Conservation (phyloP, 2,888 invertebrate species). For the Agrilus cyanescens region DNA sequence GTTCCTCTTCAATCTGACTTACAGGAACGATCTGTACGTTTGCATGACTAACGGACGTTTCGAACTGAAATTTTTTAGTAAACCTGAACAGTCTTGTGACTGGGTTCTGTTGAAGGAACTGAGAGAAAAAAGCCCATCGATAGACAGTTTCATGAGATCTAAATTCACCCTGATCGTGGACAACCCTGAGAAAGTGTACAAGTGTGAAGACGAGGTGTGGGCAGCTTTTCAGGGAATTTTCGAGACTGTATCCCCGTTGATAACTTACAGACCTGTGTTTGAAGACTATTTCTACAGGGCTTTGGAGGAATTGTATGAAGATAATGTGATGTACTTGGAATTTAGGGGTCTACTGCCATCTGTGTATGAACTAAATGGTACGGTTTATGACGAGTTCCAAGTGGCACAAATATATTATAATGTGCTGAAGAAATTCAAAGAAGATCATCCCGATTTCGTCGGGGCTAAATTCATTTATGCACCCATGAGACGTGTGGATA, state of each 20-base stretch:
- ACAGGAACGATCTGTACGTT: conserved; percentile 26
- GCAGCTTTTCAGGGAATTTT: conserved; percentile 45
- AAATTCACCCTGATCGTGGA: conserved; percentile 45
- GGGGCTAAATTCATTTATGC: conserved; percentile 62
- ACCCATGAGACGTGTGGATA: conserved; percentile 39
- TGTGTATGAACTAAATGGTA: conserved; percentile 56
- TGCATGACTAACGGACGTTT: background rate
- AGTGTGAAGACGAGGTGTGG: conserved; percentile 49
- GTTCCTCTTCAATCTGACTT: conserved; percentile 48
- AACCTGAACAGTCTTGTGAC: conserved; percentile 8
- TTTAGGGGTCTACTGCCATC: conserved; percentile 50
- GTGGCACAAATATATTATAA: conserved; percentile 47
- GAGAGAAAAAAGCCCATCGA: conserved; percentile 13
- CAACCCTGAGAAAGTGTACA: conserved; percentile 39
- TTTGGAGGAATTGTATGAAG: conserved; percentile 47
- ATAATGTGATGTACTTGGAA: conserved; percentile 61
- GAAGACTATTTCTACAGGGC: conserved; percentile 54
- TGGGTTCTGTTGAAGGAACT: conserved; percentile 20
- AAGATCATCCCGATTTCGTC: conserved; percentile 50
- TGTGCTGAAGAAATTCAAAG: conserved; percentile 43
- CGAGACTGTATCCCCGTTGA: conserved; percentile 37
- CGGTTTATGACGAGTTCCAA: conserved; percentile 40
- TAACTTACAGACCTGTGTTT: conserved; percentile 53
- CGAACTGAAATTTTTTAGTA: conserved; percentile 10
- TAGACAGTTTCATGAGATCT: conserved; percentile 33